These are phyloP conservation scores for Heteropelma amictum DNA, from an alignment of 2,888 invertebrate genomes.

Conservation along the genomic window DNA sequence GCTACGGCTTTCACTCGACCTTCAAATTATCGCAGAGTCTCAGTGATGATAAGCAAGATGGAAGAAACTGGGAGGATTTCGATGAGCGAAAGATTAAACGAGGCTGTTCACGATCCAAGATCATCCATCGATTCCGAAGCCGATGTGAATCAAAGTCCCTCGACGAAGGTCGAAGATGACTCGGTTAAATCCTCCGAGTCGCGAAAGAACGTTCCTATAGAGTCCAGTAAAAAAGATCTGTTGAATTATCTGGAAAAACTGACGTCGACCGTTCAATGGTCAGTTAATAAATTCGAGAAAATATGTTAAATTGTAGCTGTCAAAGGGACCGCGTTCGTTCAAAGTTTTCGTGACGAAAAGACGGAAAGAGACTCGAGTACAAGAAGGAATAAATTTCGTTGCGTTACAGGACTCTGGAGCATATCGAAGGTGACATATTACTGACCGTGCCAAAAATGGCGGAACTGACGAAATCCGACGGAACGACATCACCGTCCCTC, in stretches of 20 bases:
- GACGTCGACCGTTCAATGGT: conserved; percentile 70
- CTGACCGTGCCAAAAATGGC: conserved; percentile 83
- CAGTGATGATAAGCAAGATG: conserved; percentile 65
- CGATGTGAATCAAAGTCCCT: neutral
- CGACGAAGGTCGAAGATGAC: conserved; percentile 11
- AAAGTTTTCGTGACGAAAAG: neutral
- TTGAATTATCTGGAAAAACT: conserved; percentile 67
- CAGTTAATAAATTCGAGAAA: conserved; percentile 64
- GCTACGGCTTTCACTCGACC: conserved; percentile 80
- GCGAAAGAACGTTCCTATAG: conserved; percentile 63
- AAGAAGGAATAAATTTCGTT: neutral
- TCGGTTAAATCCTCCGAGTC: conserved; percentile 59
- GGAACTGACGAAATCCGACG: conserved; percentile 77
- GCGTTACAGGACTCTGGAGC: conserved; percentile 85
- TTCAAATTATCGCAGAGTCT: conserved; percentile 82
- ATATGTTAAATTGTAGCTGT: neutral
- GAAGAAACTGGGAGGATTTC: conserved; percentile 64
- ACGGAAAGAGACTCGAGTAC: neutral
- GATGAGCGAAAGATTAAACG: conserved; percentile 60
- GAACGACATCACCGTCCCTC: conserved; percentile 56
- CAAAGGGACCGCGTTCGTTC: neutral
- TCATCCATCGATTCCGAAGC: conserved; percentile 14
- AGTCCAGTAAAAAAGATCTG: conserved; percentile 67
- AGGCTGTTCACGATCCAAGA: neutral
- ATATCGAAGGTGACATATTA: conserved; percentile 87